Conservation (phyloP, 2,888 invertebrate species). For the Luffia ferchaultella region DNA sequence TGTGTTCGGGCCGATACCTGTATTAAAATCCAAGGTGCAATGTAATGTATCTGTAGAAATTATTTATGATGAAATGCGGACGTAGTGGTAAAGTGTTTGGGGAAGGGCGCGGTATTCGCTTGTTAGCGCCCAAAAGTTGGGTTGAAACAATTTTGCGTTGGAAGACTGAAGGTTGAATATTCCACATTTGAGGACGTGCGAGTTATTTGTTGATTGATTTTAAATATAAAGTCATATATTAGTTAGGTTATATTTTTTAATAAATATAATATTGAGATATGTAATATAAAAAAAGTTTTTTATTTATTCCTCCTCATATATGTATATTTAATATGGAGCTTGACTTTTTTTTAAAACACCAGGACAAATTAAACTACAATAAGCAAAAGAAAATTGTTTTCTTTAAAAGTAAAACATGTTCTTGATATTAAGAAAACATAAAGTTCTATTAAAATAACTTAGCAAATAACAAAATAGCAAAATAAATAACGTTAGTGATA, state of each 20-base stretch:
- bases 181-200: conserved; percentile 62
- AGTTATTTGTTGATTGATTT: conserved; percentile 65
- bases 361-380: too few species aligned
- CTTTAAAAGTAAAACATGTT: too few species aligned
- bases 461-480: too few species aligned
- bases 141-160: conserved; percentile 55
- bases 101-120: conserved; percentile 23
- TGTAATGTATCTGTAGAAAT: conserved; percentile 50
- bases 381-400: too few species aligned
- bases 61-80: conserved; percentile 5
- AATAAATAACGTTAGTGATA: too few species aligned
- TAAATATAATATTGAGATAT: conserved; percentile 67
- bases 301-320: conserved; percentile 17
- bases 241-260: conserved; percentile 68
- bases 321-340: too few species aligned
- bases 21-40: conserved; percentile 51
- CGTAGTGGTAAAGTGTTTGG: background rate
- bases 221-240: conserved; percentile 66
- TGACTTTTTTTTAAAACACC: too few species aligned
- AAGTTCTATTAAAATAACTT: too few species aligned
- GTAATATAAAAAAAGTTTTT: conserved; percentile 49
- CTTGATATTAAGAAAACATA: too few species aligned
- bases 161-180: conserved; percentile 63
- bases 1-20: background rate
- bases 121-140: conserved; percentile 36